Percentiles rank a stretch among this genome's conserved stretches.
Evolutionary conservation across 2,113 vertebrate species (phyloP).

Genomic region (Neodontobutis hainanensis): DNA sequence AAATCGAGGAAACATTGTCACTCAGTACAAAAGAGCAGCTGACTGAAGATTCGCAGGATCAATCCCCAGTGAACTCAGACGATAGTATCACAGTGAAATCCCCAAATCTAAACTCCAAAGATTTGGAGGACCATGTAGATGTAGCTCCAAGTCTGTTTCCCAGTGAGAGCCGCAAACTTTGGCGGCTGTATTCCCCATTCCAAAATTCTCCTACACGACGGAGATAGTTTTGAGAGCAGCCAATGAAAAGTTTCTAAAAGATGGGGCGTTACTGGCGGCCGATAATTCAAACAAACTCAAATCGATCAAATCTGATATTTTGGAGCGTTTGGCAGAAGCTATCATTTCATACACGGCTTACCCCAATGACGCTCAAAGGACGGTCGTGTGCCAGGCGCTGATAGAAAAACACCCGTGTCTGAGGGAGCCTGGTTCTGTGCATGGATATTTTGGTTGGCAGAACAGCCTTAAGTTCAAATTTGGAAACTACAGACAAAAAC

Average conservation of each 20-base stretch:
- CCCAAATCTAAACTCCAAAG: not conserved
- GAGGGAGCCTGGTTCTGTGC: slow-evolving; percentile 35
- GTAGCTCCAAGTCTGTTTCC: not conserved
- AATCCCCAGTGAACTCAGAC: slow-evolving; percentile 6
- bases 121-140: not conserved
- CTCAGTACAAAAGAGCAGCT: not conserved
- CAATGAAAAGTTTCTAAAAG: slow-evolving; percentile 25
- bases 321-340: slow-evolving; percentile 25
- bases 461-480: slow-evolving; percentile 45
- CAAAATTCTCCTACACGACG: slow-evolving; percentile 23
- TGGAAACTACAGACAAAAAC: slow-evolving; percentile 41
- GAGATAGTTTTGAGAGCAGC: slow-evolving; percentile 27
- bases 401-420: slow-evolving; percentile 42
- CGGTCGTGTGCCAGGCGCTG: slow-evolving; percentile 10
- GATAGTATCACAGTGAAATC: not conserved
- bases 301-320: slow-evolving; percentile 25
- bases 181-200: slow-evolving; percentile 36
- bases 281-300: not conserved
- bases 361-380: slow-evolving; percentile 21
- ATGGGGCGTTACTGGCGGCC: slow-evolving; percentile 6
- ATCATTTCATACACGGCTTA: slow-evolving; percentile 37
- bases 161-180: slow-evolving; percentile 9
- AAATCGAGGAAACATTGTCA: not conserved
- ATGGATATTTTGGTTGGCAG: slow-evolving; percentile 31
- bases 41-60: not conserved